phyloP scores from a whole-genome alignment of 2,113 vertebrate species.

The Poeciliopsis occidentalis region DNA sequence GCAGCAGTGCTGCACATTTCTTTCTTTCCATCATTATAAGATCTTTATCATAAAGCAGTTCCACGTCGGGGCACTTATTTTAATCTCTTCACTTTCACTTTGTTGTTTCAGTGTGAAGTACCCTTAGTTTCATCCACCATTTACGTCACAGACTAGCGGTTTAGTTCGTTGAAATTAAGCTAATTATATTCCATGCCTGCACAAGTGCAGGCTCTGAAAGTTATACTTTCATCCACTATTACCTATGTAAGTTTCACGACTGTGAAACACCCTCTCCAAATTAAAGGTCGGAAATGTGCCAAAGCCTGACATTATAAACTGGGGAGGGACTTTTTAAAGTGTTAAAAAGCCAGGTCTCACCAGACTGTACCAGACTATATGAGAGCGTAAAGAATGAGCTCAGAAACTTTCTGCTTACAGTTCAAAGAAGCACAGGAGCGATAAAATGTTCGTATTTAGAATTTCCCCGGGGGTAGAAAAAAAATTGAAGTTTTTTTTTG shows the following conservation, averaged over 20 bases:
- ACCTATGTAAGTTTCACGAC: conserved; percentile 71
- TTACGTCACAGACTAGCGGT: conserved; percentile 61
- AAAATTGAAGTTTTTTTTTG: conserved; percentile 24
- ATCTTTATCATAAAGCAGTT: conserved; percentile 3
- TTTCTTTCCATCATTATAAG: neutral
- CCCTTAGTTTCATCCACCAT: conserved; percentile 48
- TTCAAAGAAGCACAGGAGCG: conserved; percentile 45
- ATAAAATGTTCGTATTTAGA: conserved; percentile 50
- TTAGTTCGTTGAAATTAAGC: conserved; percentile 76
- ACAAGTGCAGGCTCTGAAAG: conserved; percentile 64
- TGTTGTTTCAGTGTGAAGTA: conserved; percentile 31
- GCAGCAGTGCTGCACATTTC: neutral
- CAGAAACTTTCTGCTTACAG: conserved; percentile 31
- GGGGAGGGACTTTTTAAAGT: conserved; percentile 20
- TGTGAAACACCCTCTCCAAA: conserved; percentile 78
- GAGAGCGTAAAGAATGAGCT: conserved; percentile 20
- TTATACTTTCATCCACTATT: conserved; percentile 80
- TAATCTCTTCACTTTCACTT: conserved; percentile 42
- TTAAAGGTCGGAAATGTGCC: conserved; percentile 80
- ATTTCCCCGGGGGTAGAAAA: conserved; percentile 43
- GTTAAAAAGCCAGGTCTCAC: conserved; percentile 42
- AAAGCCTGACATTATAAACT: conserved; percentile 77
- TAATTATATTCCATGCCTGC: conserved; percentile 79
- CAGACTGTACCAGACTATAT: conserved; percentile 36
- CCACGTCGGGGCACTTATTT: conserved; percentile 31